Evolutionary conservation across 2,797 vertebrate species (phyloP), one percentile per base, ranked within the genome.

Genomic region (Podarcis siculus): DNA sequence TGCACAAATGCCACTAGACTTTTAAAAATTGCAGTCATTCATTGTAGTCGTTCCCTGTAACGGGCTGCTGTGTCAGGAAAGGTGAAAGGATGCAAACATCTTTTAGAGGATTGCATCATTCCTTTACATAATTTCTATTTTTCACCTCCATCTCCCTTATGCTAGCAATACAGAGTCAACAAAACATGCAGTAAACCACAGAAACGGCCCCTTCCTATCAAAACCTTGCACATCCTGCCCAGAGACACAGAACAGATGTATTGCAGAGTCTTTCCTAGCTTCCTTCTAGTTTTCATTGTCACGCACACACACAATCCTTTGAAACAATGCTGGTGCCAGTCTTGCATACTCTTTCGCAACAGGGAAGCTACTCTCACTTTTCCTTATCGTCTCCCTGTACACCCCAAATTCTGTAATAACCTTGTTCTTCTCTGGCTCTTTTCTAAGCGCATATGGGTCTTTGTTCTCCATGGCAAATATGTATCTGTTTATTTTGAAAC

Each of bases 331-430:
- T 61, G 19, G n/a, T 89, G 37, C 17, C 27, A 79, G 2, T 79
- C 23, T 32, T 66, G 10, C 13, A 78, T 12, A 15, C 2, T 5
- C 23, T 23, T 75, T 73, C 49, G 35, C 10, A 78, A 42, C 37
- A 76, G 58, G n/a, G 5, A 64, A 87, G 42, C 30, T 82, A 13
- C n/a, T 75, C 32, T 80, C 45, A 21, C 17, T 30, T 21, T 78
- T 82, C 17, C 84, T 90, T 42, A 73, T 5, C 7, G 72, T 49
- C 89, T 92, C 64, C 49, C 4, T 87, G 91, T 91, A 61, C 81
- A 89, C n/a, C 25, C 6, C 78, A 75, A 23, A 39, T 21, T 73
- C 71, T 45, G 30, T 64, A 79, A 32, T 71, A 55, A 61, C 30
- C 30, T 25, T 37, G 19, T 49, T 35, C 2, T 66, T 82, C 82